Conservation (phyloP, 2,113 vertebrate species). For the Malurus elegans region DNA sequence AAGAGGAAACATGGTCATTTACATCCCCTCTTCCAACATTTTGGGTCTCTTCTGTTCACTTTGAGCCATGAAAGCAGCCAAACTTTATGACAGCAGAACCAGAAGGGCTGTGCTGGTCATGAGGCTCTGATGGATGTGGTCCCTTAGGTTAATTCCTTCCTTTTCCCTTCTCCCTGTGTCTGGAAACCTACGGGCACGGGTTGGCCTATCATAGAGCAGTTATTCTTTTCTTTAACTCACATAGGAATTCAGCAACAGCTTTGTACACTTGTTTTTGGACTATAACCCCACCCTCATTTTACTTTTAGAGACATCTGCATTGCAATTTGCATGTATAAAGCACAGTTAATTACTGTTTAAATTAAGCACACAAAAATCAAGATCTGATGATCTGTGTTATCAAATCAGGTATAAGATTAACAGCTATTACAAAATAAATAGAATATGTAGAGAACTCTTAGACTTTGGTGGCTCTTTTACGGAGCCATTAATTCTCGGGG, state of each 20-base stretch:
- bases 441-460: constrained; percentile 19
- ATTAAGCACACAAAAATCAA: constrained; percentile 47
- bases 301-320: not conserved
- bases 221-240: not conserved
- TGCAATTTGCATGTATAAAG: constrained; percentile 19
- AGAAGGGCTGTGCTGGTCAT: not conserved
- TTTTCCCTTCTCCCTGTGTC: not conserved
- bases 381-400: constrained; percentile 22
- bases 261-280: not conserved
- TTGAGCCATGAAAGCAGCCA: not conserved
- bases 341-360: constrained; percentile 35
- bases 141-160: not conserved
- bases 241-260: not conserved
- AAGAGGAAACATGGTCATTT: not conserved
- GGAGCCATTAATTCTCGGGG: not conserved
- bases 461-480: not conserved
- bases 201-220: not conserved
- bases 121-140: not conserved
- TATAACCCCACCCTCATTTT: not conserved
- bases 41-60: not conserved
- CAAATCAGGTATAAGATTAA: constrained; percentile 32
- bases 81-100: not conserved
- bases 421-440: constrained; percentile 38
- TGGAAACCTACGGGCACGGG: not conserved
- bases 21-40: not conserved